Conservation (phyloP, 2,888 invertebrate species). For the Pachymerium ferrugineum region DNA sequence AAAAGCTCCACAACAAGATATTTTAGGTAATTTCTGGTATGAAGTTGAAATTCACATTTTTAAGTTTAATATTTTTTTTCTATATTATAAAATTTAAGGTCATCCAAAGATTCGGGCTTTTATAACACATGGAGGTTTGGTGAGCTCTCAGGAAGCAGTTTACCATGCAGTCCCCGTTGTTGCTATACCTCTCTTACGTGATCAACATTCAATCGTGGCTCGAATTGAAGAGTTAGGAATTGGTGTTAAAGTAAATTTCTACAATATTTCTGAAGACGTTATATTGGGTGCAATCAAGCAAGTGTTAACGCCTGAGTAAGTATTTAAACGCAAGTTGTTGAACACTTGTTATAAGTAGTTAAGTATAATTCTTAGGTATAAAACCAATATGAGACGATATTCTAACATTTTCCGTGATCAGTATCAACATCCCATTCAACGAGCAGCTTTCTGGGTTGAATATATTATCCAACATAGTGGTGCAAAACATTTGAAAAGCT, state of each 20-base stretch:
- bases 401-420: not conserved
- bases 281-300: not conserved
- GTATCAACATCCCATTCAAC: not conserved
- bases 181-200: not conserved
- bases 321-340: too few relatives aligned
- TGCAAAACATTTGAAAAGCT: not conserved
- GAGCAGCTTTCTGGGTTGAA: not conserved
- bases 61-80: not conserved
- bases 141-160: not conserved
- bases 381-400: not conserved
- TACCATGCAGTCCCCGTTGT: slow-evolving; percentile 5
- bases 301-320: not conserved
- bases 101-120: not conserved
- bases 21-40: slow-evolving; percentile 28
- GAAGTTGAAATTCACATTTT: not conserved
- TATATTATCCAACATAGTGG: not conserved
- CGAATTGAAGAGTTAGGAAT: not conserved
- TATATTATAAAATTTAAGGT: not conserved
- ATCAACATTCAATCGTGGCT: not conserved
- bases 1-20: slow-evolving; percentile 25
- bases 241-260: not conserved
- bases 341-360: too few relatives aligned
- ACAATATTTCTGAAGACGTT: not conserved
- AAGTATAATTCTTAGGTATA: not conserved
- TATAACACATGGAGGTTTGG: not conserved